These are phyloP conservation scores for Tichodroma muraria DNA, from an alignment of 2,113 vertebrate genomes.

Conservation along the genomic window DNA sequence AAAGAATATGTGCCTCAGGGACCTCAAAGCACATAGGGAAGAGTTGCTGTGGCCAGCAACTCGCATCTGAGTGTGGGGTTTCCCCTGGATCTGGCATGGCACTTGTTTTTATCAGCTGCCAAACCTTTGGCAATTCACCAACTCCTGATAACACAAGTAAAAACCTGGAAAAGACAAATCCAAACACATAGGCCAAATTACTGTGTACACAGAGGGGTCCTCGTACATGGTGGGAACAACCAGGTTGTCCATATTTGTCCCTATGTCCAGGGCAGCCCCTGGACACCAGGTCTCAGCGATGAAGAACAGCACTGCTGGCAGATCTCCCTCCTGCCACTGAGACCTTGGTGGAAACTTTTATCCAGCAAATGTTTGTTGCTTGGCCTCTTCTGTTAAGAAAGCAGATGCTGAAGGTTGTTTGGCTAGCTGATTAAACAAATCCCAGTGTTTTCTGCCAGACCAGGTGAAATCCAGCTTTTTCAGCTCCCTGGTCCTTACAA, in stretches of 20 bases:
- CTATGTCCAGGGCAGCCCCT: neutral
- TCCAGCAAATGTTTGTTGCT: neutral
- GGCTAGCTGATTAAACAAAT: constrained; percentile 40
- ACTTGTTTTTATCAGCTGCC: neutral
- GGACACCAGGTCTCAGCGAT: neutral
- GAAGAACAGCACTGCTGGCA: neutral
- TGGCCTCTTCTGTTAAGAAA: neutral
- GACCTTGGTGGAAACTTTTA: neutral
- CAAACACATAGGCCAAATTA: neutral
- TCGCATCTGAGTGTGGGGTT: neutral
- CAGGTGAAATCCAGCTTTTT: neutral
- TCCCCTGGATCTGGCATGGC: neutral
- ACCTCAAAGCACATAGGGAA: neutral
- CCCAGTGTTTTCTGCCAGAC: neutral
- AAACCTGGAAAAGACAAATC: neutral
- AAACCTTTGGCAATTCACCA: constrained; percentile 11
- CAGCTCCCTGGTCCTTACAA: neutral
- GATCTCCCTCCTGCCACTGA: neutral
- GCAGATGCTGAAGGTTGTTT: constrained; percentile 15
- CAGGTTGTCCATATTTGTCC: neutral
- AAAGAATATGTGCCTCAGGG: neutral
- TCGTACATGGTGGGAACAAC: neutral
- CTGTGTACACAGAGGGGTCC: neutral
- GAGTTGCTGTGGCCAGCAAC: neutral
- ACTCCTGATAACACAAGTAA: neutral